These are phyloP conservation scores for Oxyteleia sp. DNA, from an alignment of 2,888 invertebrate species.

Conservation along the genomic window DNA sequence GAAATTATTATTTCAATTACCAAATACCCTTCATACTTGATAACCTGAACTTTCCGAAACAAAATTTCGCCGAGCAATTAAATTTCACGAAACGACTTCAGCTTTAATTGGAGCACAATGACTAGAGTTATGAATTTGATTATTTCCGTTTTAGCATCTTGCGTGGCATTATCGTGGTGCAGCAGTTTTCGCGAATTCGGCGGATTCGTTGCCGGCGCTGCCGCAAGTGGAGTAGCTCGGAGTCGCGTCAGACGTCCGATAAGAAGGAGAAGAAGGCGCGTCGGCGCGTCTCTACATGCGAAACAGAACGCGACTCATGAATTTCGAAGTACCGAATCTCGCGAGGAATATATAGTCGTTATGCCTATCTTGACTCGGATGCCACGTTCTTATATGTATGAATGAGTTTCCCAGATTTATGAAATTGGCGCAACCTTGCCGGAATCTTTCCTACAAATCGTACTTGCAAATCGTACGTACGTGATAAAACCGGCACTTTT, in stretches of 20 bases:
- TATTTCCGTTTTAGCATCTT: slow-evolving; percentile 10
- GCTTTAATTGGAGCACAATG: not conserved
- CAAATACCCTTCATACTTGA: not conserved
- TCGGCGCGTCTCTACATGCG: slow-evolving; percentile 54
- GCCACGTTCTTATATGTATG: slow-evolving; percentile 60
- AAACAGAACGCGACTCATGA: slow-evolving; percentile 70
- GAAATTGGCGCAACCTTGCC: slow-evolving; percentile 55
- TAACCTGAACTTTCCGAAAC: not conserved
- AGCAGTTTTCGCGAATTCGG: slow-evolving; percentile 63
- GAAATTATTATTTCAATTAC: not conserved
- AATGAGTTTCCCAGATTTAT: slow-evolving; percentile 65
- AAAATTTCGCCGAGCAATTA: not conserved
- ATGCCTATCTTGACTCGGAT: slow-evolving; percentile 51
- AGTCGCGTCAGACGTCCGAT: slow-evolving; percentile 46
- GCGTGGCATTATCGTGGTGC: slow-evolving; percentile 78
- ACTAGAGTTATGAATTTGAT: not conserved
- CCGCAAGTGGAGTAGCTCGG: slow-evolving; percentile 33
- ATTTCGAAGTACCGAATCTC: slow-evolving; percentile 63
- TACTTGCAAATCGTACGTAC: slow-evolving; percentile 45
- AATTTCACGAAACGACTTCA: slow-evolving; percentile 5
- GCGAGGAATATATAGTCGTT: slow-evolving; percentile 67
- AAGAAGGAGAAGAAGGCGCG: slow-evolving; percentile 45
- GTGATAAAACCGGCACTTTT: slow-evolving; percentile 40
- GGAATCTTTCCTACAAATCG: slow-evolving; percentile 39
- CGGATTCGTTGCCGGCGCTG: slow-evolving; percentile 25